A percentile compares a stretch with the other conserved stretches of the same genome.
Evolutionary conservation across 2,797 vertebrate species (phyloP).

Genomic region (Pogonophryne albipinna): DNA sequence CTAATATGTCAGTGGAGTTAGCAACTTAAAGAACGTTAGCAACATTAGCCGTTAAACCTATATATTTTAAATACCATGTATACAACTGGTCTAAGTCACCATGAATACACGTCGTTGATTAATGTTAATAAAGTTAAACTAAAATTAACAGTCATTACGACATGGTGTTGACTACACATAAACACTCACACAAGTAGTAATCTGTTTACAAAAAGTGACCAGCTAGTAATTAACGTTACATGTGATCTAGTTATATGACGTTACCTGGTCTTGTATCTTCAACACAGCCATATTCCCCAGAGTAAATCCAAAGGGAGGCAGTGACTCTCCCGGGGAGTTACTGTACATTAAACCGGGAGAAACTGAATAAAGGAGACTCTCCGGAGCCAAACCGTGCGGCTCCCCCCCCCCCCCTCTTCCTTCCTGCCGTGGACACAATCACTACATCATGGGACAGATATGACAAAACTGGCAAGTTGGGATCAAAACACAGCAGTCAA

Average conservation of each 20-base stretch:
- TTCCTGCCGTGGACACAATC: constrained; percentile 57
- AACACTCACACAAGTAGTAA: background rate
- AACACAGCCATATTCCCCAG: constrained; percentile 70
- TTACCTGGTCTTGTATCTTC: constrained; percentile 79
- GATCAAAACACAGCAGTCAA: background rate
- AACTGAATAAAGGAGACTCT: constrained; percentile 19
- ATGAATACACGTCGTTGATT: background rate
- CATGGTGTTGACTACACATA: background rate
- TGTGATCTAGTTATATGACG: background rate
- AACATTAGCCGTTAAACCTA: background rate
- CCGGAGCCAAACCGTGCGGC: constrained; percentile 20
- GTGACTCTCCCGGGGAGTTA: constrained; percentile 54
- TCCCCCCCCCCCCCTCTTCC: constrained; percentile 50
- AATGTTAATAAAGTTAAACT: background rate
- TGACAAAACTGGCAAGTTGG: constrained; percentile 13
- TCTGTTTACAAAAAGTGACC: background rate
- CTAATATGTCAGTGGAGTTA: constrained; percentile 40
- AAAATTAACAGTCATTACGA: background rate
- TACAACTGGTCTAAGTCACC: background rate
- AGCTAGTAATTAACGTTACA: background rate
- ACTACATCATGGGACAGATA: constrained; percentile 25
- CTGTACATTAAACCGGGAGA: constrained; percentile 26
- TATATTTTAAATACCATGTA: background rate
- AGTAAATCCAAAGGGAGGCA: constrained; percentile 9
- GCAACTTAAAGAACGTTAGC: background rate